phyloP scores from a whole-genome alignment of 2,113 vertebrate genomes.

The Phainopepla nitens region DNA sequence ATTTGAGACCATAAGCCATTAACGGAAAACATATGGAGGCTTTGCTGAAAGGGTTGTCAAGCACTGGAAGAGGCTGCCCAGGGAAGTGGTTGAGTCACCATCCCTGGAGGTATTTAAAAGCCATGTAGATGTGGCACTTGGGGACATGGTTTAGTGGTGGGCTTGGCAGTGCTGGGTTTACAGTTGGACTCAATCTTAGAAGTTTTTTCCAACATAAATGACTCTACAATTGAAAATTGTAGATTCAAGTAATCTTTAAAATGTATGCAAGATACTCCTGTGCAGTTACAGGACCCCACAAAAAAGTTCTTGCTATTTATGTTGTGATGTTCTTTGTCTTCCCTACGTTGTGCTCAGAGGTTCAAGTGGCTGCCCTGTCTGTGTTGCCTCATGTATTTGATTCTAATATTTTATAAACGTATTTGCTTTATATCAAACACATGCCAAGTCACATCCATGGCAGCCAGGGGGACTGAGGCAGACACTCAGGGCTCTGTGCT shows the following conservation, averaged over 20 bases:
- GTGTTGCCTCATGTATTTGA: not conserved
- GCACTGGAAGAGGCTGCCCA: not conserved
- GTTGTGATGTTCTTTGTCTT: not conserved
- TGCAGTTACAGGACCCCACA: not conserved
- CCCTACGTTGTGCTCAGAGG: not conserved
- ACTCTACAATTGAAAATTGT: not conserved
- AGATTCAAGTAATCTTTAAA: conserved; percentile 9
- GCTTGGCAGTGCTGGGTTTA: not conserved
- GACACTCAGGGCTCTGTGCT: not conserved
- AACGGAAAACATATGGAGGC: conserved; percentile 53
- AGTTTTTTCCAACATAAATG: not conserved
- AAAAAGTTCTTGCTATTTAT: not conserved
- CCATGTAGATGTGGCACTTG: not conserved
- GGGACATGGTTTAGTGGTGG: not conserved
- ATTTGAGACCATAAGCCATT: conserved; percentile 42
- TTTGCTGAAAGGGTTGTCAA: not conserved
- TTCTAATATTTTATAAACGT: not conserved
- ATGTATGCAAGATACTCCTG: not conserved
- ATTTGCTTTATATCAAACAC: not conserved
- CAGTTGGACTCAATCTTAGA: not conserved
- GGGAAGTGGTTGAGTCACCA: not conserved
- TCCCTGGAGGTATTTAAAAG: not conserved
- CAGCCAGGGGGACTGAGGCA: not conserved
- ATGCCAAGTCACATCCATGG: not conserved
- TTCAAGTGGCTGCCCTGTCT: not conserved